Conservation (phyloP, 1,140 invertebrate genomes). For the Drosophila pseudoananassae region DNA sequence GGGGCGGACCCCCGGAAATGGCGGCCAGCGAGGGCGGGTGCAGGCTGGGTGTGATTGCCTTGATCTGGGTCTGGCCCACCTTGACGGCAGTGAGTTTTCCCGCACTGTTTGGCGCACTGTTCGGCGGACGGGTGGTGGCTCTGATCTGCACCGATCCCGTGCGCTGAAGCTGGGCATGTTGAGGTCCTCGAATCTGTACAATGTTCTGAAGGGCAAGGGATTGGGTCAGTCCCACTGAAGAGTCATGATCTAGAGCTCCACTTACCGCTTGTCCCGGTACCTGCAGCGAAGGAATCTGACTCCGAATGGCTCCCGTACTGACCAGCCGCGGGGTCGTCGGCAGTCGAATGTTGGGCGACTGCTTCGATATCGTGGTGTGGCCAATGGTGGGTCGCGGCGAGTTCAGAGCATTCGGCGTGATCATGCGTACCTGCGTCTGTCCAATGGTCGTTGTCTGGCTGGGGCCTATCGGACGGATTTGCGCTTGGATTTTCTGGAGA, state of each 20-base stretch:
- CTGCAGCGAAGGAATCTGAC: constrained; percentile 64
- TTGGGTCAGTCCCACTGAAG: too few relatives aligned
- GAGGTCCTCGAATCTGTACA: constrained; percentile 80
- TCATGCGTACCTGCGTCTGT: constrained; percentile 86
- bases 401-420: constrained; percentile 84
- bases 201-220: constrained; percentile 51
- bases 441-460: constrained; percentile 83
- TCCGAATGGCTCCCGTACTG: constrained; percentile 80
- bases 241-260: neutral
- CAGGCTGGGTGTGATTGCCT: constrained; percentile 77
- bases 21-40: constrained; percentile 77
- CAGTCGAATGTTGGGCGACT: constrained; percentile 77
- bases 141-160: constrained; percentile 79
- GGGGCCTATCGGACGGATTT: constrained; percentile 83
- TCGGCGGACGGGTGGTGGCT: constrained; percentile 59
- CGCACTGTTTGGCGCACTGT: constrained; percentile 45
- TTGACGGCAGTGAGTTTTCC: constrained; percentile 82
- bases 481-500: constrained; percentile 80
- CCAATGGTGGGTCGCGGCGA: constrained; percentile 84
- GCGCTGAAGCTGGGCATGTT: constrained; percentile 71
- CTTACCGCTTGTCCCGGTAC: constrained; percentile 74
- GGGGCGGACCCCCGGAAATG: constrained; percentile 72
- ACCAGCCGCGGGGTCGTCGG: constrained; percentile 75
- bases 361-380: constrained; percentile 84
- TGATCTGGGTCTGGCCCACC: constrained; percentile 84